phyloP scores from a whole-genome alignment of 2,888 invertebrate genomes.

The Phalera bucephala region DNA sequence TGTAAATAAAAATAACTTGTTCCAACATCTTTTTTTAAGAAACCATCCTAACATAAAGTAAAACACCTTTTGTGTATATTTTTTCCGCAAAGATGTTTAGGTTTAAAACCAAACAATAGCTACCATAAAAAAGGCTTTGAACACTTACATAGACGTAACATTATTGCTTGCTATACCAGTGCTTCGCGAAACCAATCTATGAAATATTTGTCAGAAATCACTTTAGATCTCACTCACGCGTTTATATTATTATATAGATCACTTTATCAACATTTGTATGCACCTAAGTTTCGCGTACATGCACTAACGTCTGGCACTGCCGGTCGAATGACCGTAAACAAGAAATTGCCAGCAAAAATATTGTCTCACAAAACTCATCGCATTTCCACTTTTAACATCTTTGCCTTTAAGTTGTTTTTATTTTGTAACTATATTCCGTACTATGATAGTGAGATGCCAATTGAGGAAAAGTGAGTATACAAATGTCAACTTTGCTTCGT shows the following conservation, averaged over 20 bases:
- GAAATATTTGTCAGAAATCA: conserved; percentile 1
- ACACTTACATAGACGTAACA: conserved; percentile 24
- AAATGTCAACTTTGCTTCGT: conserved; percentile 10
- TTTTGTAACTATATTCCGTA: background rate
- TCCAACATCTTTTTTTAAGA: background rate
- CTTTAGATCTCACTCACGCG: conserved; percentile 3
- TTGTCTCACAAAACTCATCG: background rate
- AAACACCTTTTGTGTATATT: background rate
- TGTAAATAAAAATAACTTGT: background rate
- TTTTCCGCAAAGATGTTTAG: background rate
- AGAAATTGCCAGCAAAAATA: conserved; percentile 14
- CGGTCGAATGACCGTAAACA: conserved; percentile 40
- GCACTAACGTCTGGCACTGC: conserved; percentile 20
- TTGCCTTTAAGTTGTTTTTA: conserved; percentile 12
- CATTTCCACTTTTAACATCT: conserved; percentile 7
- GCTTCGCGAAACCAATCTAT: background rate
- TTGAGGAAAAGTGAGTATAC: background rate
- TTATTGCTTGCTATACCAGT: conserved; percentile 3
- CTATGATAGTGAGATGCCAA: conserved; percentile 1
- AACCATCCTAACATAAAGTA: background rate
- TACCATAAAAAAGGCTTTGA: background rate
- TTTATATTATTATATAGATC: conserved; percentile 10
- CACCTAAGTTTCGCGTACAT: conserved; percentile 15
- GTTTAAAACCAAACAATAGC: background rate
- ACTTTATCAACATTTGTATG: conserved; percentile 12